These are phyloP conservation scores for Ibidorhyncha struthersii DNA, from an alignment of 2,113 vertebrate genomes.

Conservation along the genomic window DNA sequence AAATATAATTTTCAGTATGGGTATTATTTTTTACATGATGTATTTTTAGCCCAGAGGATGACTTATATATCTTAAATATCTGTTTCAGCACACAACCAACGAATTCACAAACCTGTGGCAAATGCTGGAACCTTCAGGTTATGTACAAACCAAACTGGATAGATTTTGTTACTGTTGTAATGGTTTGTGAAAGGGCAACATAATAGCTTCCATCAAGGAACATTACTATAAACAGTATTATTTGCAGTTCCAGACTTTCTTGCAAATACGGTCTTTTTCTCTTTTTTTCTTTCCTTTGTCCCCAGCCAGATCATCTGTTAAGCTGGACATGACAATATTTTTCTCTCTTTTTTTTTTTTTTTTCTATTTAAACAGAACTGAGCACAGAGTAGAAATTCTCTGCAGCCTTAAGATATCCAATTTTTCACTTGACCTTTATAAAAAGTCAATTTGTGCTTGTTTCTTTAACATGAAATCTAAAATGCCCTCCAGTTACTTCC, in stretches of 20 bases:
- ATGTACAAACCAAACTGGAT: neutral
- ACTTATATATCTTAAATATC: neutral
- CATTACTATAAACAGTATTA: neutral
- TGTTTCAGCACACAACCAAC: neutral
- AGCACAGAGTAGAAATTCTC: slow-evolving; percentile 3
- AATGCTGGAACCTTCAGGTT: neutral
- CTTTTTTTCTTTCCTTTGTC: neutral
- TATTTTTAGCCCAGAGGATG: slow-evolving; percentile 11
- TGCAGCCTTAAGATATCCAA: neutral
- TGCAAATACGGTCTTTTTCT: neutral
- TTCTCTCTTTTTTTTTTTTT: neutral
- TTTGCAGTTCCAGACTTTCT: neutral
- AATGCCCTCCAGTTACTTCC: slow-evolving; percentile 20
- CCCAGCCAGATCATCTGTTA: slow-evolving; percentile 5
- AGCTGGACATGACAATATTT: neutral
- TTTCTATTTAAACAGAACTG: neutral
- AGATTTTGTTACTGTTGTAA: neutral
- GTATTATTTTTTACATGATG: neutral
- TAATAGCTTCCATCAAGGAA: neutral
- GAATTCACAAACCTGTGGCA: neutral
- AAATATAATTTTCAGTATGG: neutral
- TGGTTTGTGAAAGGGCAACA: neutral
- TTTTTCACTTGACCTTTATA: slow-evolving; percentile 66
- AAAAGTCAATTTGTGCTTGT: slow-evolving; percentile 57
- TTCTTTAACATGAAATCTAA: slow-evolving; percentile 27